Percentiles rank a stretch among this genome's conserved stretches.
These are phyloP conservation scores for Drosophila funebris DNA, from an alignment of 1,140 invertebrate species.

Conservation along the genomic window DNA sequence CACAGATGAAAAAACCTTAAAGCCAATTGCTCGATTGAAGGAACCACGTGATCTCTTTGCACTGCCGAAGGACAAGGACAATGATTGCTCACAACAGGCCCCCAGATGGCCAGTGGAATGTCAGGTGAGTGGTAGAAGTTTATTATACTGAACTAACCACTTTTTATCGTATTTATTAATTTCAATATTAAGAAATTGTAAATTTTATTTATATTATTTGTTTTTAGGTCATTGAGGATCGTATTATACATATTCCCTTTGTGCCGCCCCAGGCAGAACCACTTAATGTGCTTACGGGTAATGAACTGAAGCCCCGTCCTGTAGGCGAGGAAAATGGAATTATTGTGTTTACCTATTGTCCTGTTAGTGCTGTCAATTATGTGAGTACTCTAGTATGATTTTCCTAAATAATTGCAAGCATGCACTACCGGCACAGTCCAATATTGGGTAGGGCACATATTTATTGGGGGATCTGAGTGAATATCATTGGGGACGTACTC, in stretches of 20 bases:
- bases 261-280: slow-evolving; percentile 89
- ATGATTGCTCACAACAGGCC: slow-evolving; percentile 89
- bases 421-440: slow-evolving; percentile 5
- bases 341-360: slow-evolving; percentile 94
- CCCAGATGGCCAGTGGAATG: slow-evolving; percentile 95
- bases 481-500: neutral
- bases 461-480: neutral
- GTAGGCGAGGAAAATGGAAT: slow-evolving; percentile 93
- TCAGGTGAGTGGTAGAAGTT: slow-evolving; percentile 86
- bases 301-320: slow-evolving; percentile 92
- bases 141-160: too few species aligned
- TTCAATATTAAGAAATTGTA: too few species aligned
- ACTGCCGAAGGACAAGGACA: slow-evolving; percentile 87
- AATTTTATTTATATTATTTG: neutral
- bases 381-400: slow-evolving; percentile 86
- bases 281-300: slow-evolving; percentile 91
- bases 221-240: slow-evolving; percentile 91
- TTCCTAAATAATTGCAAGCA: neutral
- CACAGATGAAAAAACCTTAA: slow-evolving; percentile 86
- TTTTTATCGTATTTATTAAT: too few species aligned
- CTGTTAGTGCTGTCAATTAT: slow-evolving; percentile 93
- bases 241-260: slow-evolving; percentile 90
- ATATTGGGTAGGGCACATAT: neutral
- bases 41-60: slow-evolving; percentile 89
- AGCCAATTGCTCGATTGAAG: slow-evolving; percentile 86